These are phyloP conservation scores for Tholera decimalis DNA, from an alignment of 2,888 invertebrate species.

Conservation along the genomic window DNA sequence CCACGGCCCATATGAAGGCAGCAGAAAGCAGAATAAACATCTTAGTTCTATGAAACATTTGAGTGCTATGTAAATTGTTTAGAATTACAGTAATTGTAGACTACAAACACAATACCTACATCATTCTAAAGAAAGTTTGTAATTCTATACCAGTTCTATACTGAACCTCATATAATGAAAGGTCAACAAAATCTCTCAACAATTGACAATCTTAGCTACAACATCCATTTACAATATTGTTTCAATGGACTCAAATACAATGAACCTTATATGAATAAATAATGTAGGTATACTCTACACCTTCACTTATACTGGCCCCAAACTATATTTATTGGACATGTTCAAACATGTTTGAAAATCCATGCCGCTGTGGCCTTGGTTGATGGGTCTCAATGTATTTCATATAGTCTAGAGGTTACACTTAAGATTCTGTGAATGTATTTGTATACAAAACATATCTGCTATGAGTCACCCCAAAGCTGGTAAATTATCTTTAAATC, in stretches of 20 bases:
- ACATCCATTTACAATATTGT: not conserved
- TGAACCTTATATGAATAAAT: slow-evolving; percentile 4
- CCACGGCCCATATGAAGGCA: slow-evolving; percentile 28
- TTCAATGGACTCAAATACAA: slow-evolving; percentile 7
- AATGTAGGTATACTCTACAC: no score
- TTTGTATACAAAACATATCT: slow-evolving; percentile 53
- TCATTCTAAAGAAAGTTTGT: slow-evolving; percentile 26
- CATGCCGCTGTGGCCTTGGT: slow-evolving; percentile 58
- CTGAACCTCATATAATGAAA: not conserved
- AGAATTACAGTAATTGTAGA: slow-evolving; percentile 34
- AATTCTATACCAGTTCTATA: slow-evolving; percentile 15
- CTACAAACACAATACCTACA: slow-evolving; percentile 17
- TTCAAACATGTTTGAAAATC: slow-evolving; percentile 68
- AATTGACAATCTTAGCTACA: not conserved
- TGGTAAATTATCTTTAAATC: slow-evolving; percentile 36
- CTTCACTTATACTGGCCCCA: not conserved
- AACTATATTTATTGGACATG: slow-evolving; percentile 58
- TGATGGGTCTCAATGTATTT: slow-evolving; percentile 53
- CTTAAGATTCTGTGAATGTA: slow-evolving; percentile 39
- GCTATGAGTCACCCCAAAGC: slow-evolving; percentile 45
- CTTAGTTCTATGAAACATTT: slow-evolving; percentile 32
- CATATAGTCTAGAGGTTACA: slow-evolving; percentile 58
- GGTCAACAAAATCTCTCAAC: not conserved
- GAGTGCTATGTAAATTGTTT: slow-evolving; percentile 26
- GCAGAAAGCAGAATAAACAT: slow-evolving; percentile 34